These are phyloP conservation scores for Octopus sinensis DNA, from an alignment of 1,140 invertebrate genomes.

Conservation along the genomic window DNA sequence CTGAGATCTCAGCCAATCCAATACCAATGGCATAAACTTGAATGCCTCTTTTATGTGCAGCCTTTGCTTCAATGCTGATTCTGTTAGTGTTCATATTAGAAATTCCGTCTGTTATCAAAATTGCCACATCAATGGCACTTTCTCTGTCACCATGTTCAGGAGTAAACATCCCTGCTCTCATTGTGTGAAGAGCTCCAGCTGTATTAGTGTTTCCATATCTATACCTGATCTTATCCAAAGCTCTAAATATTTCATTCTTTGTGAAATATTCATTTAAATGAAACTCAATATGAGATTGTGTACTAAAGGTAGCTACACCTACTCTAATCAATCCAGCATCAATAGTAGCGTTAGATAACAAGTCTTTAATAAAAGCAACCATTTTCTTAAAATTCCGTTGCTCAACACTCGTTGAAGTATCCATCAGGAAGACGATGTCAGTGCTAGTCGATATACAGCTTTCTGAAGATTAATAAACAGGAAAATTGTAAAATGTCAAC, in stretches of 20 bases:
- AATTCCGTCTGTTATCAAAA: slow-evolving; percentile 22
- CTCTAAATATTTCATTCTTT: slow-evolving; percentile 23
- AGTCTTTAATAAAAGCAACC: slow-evolving; percentile 31
- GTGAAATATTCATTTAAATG: slow-evolving; percentile 27
- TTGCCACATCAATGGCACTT: slow-evolving; percentile 25
- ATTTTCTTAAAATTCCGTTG: slow-evolving; percentile 33
- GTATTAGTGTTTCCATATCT: slow-evolving; percentile 37
- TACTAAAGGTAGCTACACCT: slow-evolving; percentile 36
- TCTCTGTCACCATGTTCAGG: slow-evolving; percentile 31
- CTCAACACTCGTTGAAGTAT: slow-evolving; percentile 34
- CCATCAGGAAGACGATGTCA: slow-evolving; percentile 32
- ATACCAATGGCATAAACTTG: slow-evolving; percentile 18
- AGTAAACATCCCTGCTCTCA: slow-evolving; percentile 26
- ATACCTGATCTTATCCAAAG: slow-evolving; percentile 34
- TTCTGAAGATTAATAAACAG: background rate
- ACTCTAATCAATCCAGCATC: slow-evolving; percentile 32
- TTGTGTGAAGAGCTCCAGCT: slow-evolving; percentile 33
- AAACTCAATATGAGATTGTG: slow-evolving; percentile 31
- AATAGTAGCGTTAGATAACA: slow-evolving; percentile 30
- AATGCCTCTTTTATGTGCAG: background rate
- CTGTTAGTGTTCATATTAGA: slow-evolving; percentile 12
- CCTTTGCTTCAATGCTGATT: background rate
- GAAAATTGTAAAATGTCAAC: background rate
- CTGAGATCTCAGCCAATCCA: slow-evolving; percentile 2
- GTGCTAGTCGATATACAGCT: background rate